Evolutionary conservation across 1,140 invertebrate species (phyloP).

Genomic region (Pinna nobilis): DNA sequence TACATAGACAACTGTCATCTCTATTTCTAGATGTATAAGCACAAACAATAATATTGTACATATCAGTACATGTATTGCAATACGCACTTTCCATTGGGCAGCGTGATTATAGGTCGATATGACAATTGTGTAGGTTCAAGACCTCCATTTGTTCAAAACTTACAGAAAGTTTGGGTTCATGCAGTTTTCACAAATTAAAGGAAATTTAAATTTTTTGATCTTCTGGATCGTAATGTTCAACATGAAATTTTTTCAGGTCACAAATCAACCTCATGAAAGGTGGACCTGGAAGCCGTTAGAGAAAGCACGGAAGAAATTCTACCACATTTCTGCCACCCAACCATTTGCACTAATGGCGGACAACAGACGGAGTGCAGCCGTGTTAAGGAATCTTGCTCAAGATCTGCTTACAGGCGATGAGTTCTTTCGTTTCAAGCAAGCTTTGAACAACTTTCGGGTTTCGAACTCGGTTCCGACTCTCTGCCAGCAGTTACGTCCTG

Average conservation of each 20-base stretch:
- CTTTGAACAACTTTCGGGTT: constrained; percentile 61
- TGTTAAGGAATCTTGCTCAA: constrained; percentile 59
- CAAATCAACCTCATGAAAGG: constrained; percentile 15
- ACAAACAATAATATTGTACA: too few relatives aligned
- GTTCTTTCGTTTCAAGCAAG: constrained; percentile 57
- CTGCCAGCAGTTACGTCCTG: constrained; percentile 55
- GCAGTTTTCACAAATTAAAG: background rate
- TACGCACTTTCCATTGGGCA: too few relatives aligned
- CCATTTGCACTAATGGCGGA: constrained; percentile 35
- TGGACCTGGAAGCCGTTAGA: constrained; percentile 38
- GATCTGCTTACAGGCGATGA: constrained; percentile 60
- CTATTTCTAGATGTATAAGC: too few relatives aligned
- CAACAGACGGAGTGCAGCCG: constrained; percentile 46
- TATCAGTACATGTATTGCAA: too few relatives aligned
- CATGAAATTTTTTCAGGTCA: constrained; percentile 42
- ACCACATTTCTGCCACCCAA: background rate
- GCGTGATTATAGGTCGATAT: too few relatives aligned
- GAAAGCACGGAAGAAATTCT: constrained; percentile 12
- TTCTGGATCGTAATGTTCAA: background rate
- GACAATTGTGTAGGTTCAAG: background rate
- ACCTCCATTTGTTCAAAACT: constrained; percentile 7
- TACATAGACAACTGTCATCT: too few relatives aligned
- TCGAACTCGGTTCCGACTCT: constrained; percentile 58
- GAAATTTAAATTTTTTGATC: background rate
- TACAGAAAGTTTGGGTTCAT: too few relatives aligned